A percentile compares a stretch with the other conserved stretches of the same genome.
These are phyloP conservation scores for Pollenia labialis DNA, from an alignment of 2,888 invertebrate genomes.

Conservation along the genomic window DNA sequence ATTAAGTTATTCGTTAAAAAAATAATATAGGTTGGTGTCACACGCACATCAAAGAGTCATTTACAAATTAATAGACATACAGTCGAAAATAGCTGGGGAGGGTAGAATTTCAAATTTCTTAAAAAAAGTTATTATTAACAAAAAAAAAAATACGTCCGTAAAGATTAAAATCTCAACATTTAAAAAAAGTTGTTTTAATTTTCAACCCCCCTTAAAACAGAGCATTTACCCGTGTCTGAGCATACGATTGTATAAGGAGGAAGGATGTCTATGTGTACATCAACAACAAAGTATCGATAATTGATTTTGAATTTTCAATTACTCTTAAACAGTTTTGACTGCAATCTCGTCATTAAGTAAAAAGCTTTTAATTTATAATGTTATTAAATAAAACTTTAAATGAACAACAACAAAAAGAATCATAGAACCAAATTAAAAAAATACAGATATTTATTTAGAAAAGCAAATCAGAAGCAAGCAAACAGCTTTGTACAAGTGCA, in stretches of 20 bases:
- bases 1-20: too few relatives aligned
- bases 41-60: too few relatives aligned
- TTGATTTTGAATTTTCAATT: conserved; percentile 72
- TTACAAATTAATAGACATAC: too few relatives aligned
- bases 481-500: not conserved
- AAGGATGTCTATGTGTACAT: conserved; percentile 5
- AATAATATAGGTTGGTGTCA: too few relatives aligned
- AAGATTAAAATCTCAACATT: too few relatives aligned
- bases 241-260: not conserved
- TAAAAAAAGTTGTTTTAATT: too few relatives aligned
- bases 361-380: conserved; percentile 72
- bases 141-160: too few relatives aligned
- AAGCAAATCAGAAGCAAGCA: not conserved
- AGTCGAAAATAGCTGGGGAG: too few relatives aligned
- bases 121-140: too few relatives aligned
- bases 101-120: too few relatives aligned
- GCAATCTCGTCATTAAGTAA: conserved; percentile 53
- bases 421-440: conserved; percentile 10
- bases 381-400: conserved; percentile 62
- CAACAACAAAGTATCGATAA: conserved; percentile 67
- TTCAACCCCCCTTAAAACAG: too few relatives aligned
- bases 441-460: not conserved
- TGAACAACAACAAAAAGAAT: conserved; percentile 34
- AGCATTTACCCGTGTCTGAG: too few relatives aligned
- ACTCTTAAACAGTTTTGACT: conserved; percentile 59